Evolutionary conservation across 2,113 vertebrate species (phyloP).

Genomic region (Illadopsis cleaveri): DNA sequence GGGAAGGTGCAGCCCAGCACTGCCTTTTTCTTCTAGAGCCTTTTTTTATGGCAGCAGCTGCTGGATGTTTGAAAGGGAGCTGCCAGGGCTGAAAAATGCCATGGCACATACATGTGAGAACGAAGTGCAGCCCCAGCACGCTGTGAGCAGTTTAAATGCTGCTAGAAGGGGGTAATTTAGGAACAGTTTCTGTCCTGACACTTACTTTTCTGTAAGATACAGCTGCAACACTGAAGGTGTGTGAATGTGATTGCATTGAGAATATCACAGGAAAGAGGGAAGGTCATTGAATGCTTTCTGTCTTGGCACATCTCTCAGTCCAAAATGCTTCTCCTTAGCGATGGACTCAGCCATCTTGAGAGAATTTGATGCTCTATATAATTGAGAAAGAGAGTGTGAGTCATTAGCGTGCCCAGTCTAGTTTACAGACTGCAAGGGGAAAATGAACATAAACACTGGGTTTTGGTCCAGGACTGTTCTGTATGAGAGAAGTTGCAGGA

Average conservation of each 20-base stretch:
- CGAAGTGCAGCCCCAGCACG: background rate
- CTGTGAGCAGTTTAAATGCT: background rate
- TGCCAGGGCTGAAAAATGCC: fast-evolving
- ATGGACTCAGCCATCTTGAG: background rate
- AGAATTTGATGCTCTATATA: background rate
- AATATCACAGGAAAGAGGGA: background rate
- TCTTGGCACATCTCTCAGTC: background rate
- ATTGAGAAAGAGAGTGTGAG: fast-evolving
- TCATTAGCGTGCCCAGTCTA: background rate
- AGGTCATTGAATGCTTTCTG: background rate
- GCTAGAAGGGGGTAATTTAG: background rate
- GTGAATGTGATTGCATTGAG: background rate
- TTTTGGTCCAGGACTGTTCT: background rate
- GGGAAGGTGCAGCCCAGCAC: background rate
- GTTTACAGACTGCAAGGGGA: background rate
- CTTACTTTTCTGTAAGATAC: background rate
- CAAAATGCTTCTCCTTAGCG: fast-evolving
- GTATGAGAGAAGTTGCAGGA: background rate
- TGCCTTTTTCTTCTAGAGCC: background rate
- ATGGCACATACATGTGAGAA: no score
- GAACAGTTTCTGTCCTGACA: background rate
- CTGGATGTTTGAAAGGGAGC: background rate
- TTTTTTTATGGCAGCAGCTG: background rate
- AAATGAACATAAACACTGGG: background rate
- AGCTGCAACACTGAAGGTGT: background rate